These are phyloP conservation scores for Dendrophyllia cribrosa DNA, from an alignment of 64 coral and sea anemone species.

Conservation along the genomic window DNA sequence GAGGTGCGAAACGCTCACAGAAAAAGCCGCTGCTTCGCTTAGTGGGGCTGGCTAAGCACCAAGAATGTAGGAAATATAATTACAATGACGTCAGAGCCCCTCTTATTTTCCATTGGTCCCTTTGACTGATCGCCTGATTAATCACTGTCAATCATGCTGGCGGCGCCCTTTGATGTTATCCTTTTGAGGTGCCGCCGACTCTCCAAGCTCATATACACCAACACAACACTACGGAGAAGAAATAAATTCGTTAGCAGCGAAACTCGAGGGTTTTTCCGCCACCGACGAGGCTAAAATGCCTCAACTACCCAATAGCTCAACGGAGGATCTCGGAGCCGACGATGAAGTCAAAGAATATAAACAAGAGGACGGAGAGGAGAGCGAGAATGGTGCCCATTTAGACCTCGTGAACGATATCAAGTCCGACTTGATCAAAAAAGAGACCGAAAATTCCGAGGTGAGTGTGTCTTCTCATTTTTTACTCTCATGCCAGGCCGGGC, in stretches of 20 bases:
- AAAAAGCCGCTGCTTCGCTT: conserved; percentile 31
- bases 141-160: conserved; percentile 75
- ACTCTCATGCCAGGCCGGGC: not conserved
- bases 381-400: conserved; percentile 86
- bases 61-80: conserved; percentile 72
- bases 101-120: conserved; percentile 60
- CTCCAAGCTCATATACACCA: conserved; percentile 73
- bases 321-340: conserved; percentile 94
- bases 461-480: not conserved
- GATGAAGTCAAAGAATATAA: conserved; percentile 97
- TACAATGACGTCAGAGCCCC: conserved; percentile 26
- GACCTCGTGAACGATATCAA: conserved; percentile 99
- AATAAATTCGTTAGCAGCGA: conserved; percentile 46
- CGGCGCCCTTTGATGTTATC: conserved; percentile 68
- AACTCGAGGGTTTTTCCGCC: conserved; percentile 50
- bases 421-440: conserved; percentile 99
- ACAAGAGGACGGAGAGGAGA: conserved; percentile 93
- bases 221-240: conserved; percentile 63
- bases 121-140: conserved; percentile 81
- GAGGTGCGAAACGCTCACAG: not conserved
- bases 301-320: conserved; percentile 89
- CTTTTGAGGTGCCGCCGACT: conserved; percentile 77
- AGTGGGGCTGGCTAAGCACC: conserved; percentile 55
- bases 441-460: conserved; percentile 94
- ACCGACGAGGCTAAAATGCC: conserved; percentile 90